phyloP scores from a whole-genome alignment of 2,113 vertebrate genomes.

The Mixornis gularis region DNA sequence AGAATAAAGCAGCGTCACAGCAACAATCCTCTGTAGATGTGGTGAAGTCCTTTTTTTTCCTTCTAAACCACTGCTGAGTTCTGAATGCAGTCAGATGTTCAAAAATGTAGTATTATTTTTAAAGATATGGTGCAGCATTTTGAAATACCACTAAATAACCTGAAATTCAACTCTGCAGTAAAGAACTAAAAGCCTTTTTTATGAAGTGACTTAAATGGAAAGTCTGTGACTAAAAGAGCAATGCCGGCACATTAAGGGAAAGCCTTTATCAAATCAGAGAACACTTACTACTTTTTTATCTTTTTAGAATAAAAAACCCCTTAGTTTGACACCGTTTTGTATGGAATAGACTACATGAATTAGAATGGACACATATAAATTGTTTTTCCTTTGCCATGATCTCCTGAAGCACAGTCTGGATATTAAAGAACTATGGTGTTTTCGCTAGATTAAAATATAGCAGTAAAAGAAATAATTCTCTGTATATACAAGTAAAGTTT shows the following conservation, averaged over 20 bases:
- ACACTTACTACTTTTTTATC: neutral
- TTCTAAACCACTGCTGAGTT: neutral
- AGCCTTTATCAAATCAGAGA: neutral
- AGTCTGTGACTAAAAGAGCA: neutral
- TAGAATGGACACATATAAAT: neutral
- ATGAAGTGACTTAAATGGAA: neutral
- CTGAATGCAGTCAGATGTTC: neutral
- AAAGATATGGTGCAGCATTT: neutral
- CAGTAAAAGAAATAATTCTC: neutral
- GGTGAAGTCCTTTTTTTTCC: neutral
- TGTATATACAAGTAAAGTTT: neutral
- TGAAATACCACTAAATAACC: neutral
- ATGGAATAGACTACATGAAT: neutral
- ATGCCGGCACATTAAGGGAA: neutral
- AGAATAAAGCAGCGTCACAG: neutral
- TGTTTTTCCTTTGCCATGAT: neutral
- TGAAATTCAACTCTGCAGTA: neutral
- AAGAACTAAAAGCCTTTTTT: neutral
- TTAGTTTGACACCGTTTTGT: neutral
- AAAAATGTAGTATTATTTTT: neutral
- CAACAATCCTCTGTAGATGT: neutral
- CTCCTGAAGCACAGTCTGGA: neutral
- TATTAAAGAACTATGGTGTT: neutral
- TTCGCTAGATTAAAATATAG: neutral
- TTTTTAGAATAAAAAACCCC: neutral